Evolutionary conservation across 2,113 vertebrate genomes (phyloP).

Genomic region (Petrocephalus microphthalmus): DNA sequence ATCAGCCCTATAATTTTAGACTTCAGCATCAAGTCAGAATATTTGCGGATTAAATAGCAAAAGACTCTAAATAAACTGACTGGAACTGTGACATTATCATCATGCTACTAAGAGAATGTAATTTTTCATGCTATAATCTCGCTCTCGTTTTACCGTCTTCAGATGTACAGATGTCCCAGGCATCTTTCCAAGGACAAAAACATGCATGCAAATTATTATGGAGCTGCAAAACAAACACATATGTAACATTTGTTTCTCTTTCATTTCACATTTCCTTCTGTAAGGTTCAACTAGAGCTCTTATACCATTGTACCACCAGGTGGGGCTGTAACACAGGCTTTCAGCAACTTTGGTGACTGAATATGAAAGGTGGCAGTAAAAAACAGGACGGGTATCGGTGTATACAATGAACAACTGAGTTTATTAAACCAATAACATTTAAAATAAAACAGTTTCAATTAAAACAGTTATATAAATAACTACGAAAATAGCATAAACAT

Average conservation of each 20-base stretch:
- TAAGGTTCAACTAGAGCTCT: conserved; percentile 16
- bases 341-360: background rate
- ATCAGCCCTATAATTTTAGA: background rate
- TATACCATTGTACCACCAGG: conserved; percentile 49
- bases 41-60: conserved; percentile 37
- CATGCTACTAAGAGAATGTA: conserved; percentile 45
- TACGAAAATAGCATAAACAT: background rate
- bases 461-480: background rate
- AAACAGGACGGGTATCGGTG: background rate
- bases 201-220: conserved; percentile 34
- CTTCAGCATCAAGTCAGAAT: background rate
- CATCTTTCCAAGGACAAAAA: conserved; percentile 2
- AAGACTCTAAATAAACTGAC: conserved; percentile 58
- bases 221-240: conserved; percentile 5
- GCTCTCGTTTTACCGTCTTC: conserved; percentile 2
- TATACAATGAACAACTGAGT: background rate
- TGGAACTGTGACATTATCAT: conserved; percentile 65
- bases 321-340: conserved; percentile 57
- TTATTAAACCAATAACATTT: background rate
- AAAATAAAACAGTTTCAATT: background rate
- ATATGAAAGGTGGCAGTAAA: conserved; percentile 20
- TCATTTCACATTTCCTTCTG: conserved; percentile 8
- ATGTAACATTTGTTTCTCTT: background rate
- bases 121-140: conserved; percentile 63
- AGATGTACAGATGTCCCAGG: background rate